phyloP scores from a whole-genome alignment of 1,140 invertebrate genomes.

The Rhopalosiphum padi region DNA sequence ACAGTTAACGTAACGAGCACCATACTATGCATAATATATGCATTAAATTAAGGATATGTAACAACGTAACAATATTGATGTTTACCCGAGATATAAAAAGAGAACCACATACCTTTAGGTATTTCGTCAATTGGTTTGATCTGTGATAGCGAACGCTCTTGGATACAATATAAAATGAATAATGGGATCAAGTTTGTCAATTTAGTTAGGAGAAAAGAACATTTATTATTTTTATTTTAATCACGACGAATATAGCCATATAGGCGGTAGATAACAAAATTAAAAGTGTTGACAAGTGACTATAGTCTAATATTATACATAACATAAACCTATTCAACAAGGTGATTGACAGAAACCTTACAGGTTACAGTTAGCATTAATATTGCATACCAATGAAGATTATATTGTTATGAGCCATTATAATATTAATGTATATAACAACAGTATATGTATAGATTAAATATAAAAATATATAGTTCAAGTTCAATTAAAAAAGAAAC shows the following conservation, averaged over 20 bases:
- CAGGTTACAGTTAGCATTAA: background rate
- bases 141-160: background rate
- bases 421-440: background rate
- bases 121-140: background rate
- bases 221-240: background rate
- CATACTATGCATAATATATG: background rate
- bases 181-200: background rate
- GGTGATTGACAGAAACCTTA: conserved; percentile 5
- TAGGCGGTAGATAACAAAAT: background rate
- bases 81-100: background rate
- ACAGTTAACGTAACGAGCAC: background rate
- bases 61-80: background rate
- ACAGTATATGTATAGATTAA: background rate
- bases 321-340: conserved; percentile 5
- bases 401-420: background rate
- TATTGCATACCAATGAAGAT: background rate
- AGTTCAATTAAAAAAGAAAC: background rate
- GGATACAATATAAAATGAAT: background rate
- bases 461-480: conserved; percentile 10
- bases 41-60: background rate
- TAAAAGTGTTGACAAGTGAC: background rate
- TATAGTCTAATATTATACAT: background rate
- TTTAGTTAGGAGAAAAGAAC: background rate
- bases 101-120: background rate
- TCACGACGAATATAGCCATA: background rate